phyloP scores from a whole-genome alignment of 2,888 invertebrate species.

The Heliconius ismenius region DNA sequence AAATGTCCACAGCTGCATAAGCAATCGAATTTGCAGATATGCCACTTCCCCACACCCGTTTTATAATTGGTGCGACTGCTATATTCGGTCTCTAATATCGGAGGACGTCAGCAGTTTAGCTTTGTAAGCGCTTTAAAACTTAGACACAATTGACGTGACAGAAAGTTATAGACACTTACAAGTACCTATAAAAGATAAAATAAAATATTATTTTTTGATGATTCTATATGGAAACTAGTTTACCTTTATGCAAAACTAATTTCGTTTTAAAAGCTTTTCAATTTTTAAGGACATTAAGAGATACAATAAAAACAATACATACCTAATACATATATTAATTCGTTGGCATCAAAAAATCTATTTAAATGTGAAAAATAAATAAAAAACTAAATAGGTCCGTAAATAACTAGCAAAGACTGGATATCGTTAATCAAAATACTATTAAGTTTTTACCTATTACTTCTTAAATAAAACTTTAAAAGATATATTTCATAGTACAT shows the following conservation, averaged over 20 bases:
- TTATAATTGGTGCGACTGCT: constrained; percentile 21
- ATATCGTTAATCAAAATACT: no score
- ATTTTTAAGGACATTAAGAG: not conserved
- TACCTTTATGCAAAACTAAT: not conserved
- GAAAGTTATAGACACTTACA: constrained; percentile 1
- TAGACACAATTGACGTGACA: not conserved
- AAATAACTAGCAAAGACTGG: no score
- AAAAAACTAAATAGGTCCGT: no score
- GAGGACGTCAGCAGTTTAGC: not conserved
- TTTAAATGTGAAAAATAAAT: not conserved
- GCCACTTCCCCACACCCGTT: not conserved
- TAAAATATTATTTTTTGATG: no score
- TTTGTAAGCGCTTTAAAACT: constrained; percentile 3
- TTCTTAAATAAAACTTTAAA: not conserved
- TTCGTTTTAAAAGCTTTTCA: not conserved
- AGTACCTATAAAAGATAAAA: no score
- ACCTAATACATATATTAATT: not conserved
- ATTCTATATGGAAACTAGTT: no score
- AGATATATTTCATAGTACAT: no score
- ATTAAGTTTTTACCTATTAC: no score
- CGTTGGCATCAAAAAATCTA: not conserved
- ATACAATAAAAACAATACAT: not conserved
- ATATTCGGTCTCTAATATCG: constrained; percentile 5
- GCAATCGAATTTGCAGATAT: constrained; percentile 6
- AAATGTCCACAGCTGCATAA: not conserved